These are phyloP conservation scores for Mythimna pallens DNA, from an alignment of 2,888 invertebrate species.

Conservation along the genomic window DNA sequence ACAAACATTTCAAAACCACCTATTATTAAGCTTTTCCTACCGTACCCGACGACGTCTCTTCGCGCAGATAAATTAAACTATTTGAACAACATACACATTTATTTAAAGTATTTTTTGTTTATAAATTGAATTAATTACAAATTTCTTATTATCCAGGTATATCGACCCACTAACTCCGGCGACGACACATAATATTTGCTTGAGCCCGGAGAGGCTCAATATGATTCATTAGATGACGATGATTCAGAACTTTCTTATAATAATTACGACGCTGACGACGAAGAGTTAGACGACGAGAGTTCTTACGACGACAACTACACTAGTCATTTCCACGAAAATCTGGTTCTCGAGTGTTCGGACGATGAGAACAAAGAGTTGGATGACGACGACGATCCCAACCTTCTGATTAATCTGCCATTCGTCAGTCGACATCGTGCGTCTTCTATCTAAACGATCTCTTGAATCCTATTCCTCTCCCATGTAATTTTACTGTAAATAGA, in stretches of 20 bases:
- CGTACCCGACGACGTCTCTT: too few species aligned
- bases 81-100: neutral
- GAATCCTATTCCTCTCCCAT: slow-evolving; percentile 17
- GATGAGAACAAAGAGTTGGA: slow-evolving; percentile 9
- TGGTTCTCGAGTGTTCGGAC: slow-evolving; percentile 12
- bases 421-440: slow-evolving; percentile 24
- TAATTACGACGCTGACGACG: slow-evolving; percentile 51
- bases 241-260: slow-evolving; percentile 16
- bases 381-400: slow-evolving; percentile 14
- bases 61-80: neutral
- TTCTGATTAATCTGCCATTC: neutral
- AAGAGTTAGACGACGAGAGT: slow-evolving; percentile 44
- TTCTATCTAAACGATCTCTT: slow-evolving; percentile 45
- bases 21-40: neutral
- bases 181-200: slow-evolving; percentile 49
- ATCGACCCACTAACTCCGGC: slow-evolving; percentile 67
- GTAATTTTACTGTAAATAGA: slow-evolving; percentile 28
- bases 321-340: slow-evolving; percentile 45
- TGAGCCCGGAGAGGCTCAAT: slow-evolving; percentile 63
- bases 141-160: slow-evolving; percentile 73
- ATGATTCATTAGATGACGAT: slow-evolving; percentile 28
- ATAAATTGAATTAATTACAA: neutral
- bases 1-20: neutral
- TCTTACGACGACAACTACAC: slow-evolving; percentile 31
- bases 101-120: neutral